phyloP scores from a whole-genome alignment of 1,140 invertebrate species.

The Babylonia areolata region DNA sequence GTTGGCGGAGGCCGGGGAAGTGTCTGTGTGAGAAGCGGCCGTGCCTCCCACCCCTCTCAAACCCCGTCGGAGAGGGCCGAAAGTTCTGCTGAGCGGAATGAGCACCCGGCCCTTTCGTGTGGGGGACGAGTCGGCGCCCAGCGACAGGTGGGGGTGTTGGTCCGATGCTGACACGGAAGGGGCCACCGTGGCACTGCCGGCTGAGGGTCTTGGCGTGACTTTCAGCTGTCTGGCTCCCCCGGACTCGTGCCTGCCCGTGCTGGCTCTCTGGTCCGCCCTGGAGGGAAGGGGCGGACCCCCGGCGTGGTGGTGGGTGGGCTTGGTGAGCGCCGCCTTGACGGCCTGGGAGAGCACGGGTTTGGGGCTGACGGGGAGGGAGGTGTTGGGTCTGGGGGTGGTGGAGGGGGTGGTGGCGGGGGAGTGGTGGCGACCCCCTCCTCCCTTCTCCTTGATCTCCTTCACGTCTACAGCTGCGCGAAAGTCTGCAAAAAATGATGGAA shows the following conservation, averaged over 20 bases:
- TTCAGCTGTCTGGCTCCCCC: neutral
- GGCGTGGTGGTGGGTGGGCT: neutral
- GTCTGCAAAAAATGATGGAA: neutral
- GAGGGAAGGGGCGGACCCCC: neutral
- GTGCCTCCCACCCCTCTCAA: neutral
- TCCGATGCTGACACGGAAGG: neutral
- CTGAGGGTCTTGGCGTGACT: neutral
- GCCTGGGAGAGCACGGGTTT: no score
- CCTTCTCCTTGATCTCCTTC: neutral
- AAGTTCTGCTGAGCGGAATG: neutral
- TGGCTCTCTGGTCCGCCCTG: neutral
- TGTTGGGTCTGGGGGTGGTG: neutral
- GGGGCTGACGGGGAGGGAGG: neutral
- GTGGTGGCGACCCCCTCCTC: neutral
- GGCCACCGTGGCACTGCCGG: neutral
- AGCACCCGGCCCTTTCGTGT: neutral
- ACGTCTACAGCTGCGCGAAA: neutral
- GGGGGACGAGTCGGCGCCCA: neutral
- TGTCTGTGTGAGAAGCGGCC: neutral
- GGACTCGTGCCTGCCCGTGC: no score
- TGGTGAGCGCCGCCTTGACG: no score
- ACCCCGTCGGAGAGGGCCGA: constrained; percentile 1
- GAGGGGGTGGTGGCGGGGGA: neutral
- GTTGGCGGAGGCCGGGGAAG: neutral
- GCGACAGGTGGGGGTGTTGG: neutral